Evolutionary conservation across 2,888 invertebrate genomes (phyloP), one percentile per base, ranked within the genome.

Genomic region (Malachius bipustulatus): DNA sequence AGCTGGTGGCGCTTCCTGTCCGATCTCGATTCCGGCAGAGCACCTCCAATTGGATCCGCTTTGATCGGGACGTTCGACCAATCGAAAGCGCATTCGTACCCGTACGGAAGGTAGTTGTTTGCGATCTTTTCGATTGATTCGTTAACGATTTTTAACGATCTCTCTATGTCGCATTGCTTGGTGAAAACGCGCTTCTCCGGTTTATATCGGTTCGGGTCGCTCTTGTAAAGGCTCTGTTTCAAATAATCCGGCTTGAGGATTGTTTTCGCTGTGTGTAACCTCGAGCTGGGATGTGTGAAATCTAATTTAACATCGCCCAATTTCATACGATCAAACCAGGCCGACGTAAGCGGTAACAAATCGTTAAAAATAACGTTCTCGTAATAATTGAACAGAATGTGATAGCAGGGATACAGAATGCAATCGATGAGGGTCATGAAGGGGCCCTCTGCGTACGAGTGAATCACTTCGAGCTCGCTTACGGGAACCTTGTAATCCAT

Each of bases 1-100:
- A 94, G 58, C 55, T 94, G 94, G 46, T 89, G 77, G 19, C 81
- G 77, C 65, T 94, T 94, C 33, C 88, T 69, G 11, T 67, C 62
- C 4, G 82, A 67, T 37, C 93, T 73, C 15, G 71, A 69, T 46
- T 69, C 65, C 1, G 93, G 93, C 35, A 93, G 63, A 29, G 82
- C 75, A 0, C 88, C 88, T 37, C 79, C 80, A 47, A 70, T 70
- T 3, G 89, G 90, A 51, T 79, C 78, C 1, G 80, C 80, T 9
- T 77, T 76, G 24, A 70, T 60, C 1, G 90, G 89, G 32, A 90
- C 69, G 10, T 64, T 51, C 4, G 64, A 56, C 88, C 90, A 90
- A 47, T 79, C 66, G 36, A 84, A 69, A 8, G 46, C 38, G 13
- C 67, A 64, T 10, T 43, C 42, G 10, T 19, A 30, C 0, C 63